Evolutionary conservation across 1,140 invertebrate species (phyloP).

Genomic region (Sycophila sp.): DNA sequence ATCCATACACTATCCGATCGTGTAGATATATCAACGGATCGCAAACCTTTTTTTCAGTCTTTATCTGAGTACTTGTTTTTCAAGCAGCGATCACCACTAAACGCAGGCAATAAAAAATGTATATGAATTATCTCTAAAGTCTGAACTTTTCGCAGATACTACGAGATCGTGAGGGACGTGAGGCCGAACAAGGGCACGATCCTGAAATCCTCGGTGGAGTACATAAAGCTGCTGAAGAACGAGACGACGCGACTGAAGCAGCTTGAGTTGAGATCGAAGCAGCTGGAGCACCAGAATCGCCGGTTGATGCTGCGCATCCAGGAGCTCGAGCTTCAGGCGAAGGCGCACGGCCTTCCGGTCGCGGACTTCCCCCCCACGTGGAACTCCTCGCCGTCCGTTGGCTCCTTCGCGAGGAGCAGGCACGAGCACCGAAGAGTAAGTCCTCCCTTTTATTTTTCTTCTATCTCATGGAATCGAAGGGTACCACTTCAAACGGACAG

Average conservation of each 20-base stretch:
- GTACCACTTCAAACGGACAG: too few relatives aligned
- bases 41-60: too few relatives aligned
- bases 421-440: slow-evolving; percentile 64
- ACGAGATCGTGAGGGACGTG: slow-evolving; percentile 87
- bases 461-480: too few relatives aligned
- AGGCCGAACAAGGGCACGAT: slow-evolving; percentile 97
- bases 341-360: slow-evolving; percentile 74
- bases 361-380: slow-evolving; percentile 70
- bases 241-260: slow-evolving; percentile 85
- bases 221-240: slow-evolving; percentile 89
- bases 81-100: too few relatives aligned
- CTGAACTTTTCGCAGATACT: slow-evolving; percentile 72
- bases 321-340: slow-evolving; percentile 78
- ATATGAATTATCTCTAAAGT: too few relatives aligned
- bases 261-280: slow-evolving; percentile 79
- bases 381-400: slow-evolving; percentile 57
- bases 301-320: slow-evolving; percentile 79
- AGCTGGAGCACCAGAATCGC: slow-evolving; percentile 86
- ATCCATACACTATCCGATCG: too few relatives aligned
- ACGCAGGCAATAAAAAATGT: too few relatives aligned
- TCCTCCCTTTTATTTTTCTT: slow-evolving; percentile 37
- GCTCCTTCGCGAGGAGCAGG: slow-evolving; percentile 60
- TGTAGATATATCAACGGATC: too few relatives aligned
- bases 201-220: slow-evolving; percentile 96
- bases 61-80: too few relatives aligned